A percentile compares a stretch with the other conserved stretches of the same genome.
These are phyloP conservation scores for Vulpes lagopus DNA, from an alignment of 2,113 vertebrate genomes.

Conservation along the genomic window DNA sequence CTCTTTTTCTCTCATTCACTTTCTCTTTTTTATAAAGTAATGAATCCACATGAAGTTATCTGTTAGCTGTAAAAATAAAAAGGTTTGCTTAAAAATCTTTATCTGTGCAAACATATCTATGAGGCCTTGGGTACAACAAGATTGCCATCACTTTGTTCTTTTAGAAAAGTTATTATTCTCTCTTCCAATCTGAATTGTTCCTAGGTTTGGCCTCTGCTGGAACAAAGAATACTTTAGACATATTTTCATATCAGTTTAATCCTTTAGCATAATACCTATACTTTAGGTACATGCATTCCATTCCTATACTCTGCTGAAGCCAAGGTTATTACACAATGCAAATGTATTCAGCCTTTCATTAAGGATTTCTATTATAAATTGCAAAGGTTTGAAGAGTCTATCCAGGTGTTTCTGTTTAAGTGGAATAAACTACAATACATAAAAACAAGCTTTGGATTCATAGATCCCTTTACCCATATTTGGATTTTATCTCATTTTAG, in stretches of 20 bases:
- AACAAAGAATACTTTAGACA: neutral
- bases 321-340: neutral
- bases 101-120: neutral
- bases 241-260: neutral
- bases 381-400: neutral
- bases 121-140: neutral
- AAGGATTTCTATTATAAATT: neutral
- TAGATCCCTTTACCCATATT: neutral
- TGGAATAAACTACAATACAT: neutral
- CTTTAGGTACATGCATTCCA: neutral
- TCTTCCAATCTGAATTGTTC: neutral
- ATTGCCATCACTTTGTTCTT: neutral
- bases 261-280: neutral
- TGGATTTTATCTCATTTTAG: neutral
- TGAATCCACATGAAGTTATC: slow-evolving; percentile 32
- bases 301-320: neutral
- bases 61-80: slow-evolving; percentile 39
- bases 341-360: neutral
- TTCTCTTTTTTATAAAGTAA: slow-evolving; percentile 63
- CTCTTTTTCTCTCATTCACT: neutral
- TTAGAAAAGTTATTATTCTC: neutral
- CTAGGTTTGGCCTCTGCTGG: neutral
- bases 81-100: neutral
- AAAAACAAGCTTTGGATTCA: neutral
- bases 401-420: neutral